phyloP scores from a whole-genome alignment of 2,888 invertebrate species.

The Epirrita christyi region DNA sequence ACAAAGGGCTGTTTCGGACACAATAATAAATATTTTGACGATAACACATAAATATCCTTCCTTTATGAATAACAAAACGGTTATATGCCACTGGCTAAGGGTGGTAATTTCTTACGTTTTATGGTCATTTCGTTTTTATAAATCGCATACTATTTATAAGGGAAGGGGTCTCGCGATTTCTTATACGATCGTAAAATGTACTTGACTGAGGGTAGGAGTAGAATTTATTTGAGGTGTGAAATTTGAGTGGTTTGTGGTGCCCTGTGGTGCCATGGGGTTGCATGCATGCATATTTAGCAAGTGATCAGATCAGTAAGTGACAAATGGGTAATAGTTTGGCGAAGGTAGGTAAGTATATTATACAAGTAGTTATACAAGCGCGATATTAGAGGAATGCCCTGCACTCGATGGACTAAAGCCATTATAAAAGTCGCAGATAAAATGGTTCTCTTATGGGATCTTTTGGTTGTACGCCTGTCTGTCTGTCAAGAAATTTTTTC shows the following conservation, averaged over 20 bases:
- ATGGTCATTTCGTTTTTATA: constrained; percentile 75
- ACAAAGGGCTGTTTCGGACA: constrained; percentile 80
- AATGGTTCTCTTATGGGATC: too few relatives aligned
- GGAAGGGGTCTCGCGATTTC: constrained; percentile 61
- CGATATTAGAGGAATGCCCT: too few relatives aligned
- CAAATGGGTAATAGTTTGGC: constrained; percentile 7
- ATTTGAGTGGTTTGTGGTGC: constrained; percentile 25
- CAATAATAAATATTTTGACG: constrained; percentile 85
- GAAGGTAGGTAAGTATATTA: too few relatives aligned
- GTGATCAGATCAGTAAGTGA: constrained; percentile 21
- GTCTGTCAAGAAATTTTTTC: too few relatives aligned
- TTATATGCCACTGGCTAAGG: constrained; percentile 67
- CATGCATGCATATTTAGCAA: constrained; percentile 24
- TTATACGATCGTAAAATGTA: constrained; percentile 49
- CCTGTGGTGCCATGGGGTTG: constrained; percentile 6
- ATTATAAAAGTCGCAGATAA: too few relatives aligned
- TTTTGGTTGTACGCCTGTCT: too few relatives aligned
- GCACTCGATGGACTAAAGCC: too few relatives aligned
- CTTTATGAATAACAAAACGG: constrained; percentile 82
- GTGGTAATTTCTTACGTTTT: constrained; percentile 74
- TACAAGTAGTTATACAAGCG: too few relatives aligned
- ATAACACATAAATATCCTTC: constrained; percentile 82
- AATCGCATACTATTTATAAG: constrained; percentile 77
- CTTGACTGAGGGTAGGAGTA: constrained; percentile 23
- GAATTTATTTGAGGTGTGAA: constrained; percentile 35